Conservation (phyloP, 2,113 vertebrate genomes). For the western clawed frog (Xenopus tropicalis) region UCB_Xtro_10.0 CM004443.2:134553501-134554000, state of each 20-base stretch:
- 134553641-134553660: slow-evolving; percentile 58
- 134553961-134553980: no score
- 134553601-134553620: slow-evolving; percentile 53
- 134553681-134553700: slow-evolving; percentile 51
- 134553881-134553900: no score
- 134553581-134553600: slow-evolving; percentile 50
- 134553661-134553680: slow-evolving; percentile 61
- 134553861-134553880: no score
- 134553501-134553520: slow-evolving; percentile 57
- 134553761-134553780: slow-evolving; percentile 6
- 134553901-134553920: no score
- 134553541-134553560: slow-evolving; percentile 58
- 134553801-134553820: neutral
- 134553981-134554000: no score
- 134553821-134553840: no score
- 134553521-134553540: slow-evolving; percentile 59
- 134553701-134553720: slow-evolving; percentile 52
- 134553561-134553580: slow-evolving; percentile 62
- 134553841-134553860: no score
- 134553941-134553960: no score
- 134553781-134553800: slow-evolving; percentile 10
- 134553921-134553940: no score
- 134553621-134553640: slow-evolving; percentile 55
- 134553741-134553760: slow-evolving; percentile 48
- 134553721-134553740: slow-evolving; percentile 48